phyloP scores from a whole-genome alignment of 2,113 vertebrate species.

The Choloepus hoffmanni region DNA sequence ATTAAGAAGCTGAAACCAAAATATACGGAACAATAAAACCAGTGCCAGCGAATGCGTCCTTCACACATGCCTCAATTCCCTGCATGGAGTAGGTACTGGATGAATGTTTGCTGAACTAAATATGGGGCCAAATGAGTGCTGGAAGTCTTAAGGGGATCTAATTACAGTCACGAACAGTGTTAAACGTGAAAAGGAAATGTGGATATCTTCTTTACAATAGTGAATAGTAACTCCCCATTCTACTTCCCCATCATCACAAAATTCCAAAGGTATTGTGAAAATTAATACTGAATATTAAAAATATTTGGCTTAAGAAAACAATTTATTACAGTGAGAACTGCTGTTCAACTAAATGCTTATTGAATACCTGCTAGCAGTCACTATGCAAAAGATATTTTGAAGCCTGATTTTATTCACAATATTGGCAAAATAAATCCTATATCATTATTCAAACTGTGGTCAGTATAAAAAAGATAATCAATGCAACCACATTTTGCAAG shows the following conservation, averaged over 20 bases:
- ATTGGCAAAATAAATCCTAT: slow-evolving; percentile 17
- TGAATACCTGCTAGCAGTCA: background rate
- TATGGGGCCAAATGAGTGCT: background rate
- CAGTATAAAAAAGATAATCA: slow-evolving; percentile 36
- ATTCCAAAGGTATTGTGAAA: background rate
- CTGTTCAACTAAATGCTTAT: background rate
- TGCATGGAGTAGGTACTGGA: background rate
- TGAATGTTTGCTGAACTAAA: background rate
- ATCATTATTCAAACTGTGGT: slow-evolving; percentile 29
- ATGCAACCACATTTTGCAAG: slow-evolving; percentile 30
- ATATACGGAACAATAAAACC: background rate
- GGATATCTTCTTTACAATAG: background rate
- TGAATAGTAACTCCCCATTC: background rate
- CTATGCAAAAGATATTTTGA: background rate
- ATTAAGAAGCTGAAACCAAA: background rate
- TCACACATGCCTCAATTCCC: background rate
- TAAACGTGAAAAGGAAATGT: background rate
- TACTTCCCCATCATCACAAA: background rate
- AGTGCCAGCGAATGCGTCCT: background rate
- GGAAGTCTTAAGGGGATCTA: background rate
- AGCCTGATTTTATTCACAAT: slow-evolving; percentile 41
- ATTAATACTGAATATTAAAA: slow-evolving; percentile 27
- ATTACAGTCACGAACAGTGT: background rate
- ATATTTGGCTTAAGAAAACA: slow-evolving; percentile 8
- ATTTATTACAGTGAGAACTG: slow-evolving; percentile 12